A percentile compares a stretch with the other conserved stretches of the same genome.
Evolutionary conservation across 2,797 vertebrate species (phyloP).

Genomic region (Amblyopsis hoosieri): DNA sequence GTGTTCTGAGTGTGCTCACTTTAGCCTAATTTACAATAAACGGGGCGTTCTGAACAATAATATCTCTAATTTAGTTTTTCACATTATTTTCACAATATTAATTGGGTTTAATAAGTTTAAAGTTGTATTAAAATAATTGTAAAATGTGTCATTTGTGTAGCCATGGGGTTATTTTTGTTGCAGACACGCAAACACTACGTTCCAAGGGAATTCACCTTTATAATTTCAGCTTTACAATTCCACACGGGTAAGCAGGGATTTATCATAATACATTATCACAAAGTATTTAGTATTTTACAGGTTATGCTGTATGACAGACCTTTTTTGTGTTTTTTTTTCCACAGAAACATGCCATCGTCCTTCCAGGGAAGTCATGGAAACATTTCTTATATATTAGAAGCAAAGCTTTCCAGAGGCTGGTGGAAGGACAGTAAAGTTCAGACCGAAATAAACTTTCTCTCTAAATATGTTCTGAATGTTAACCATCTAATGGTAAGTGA

Average conservation of each 20-base stretch:
- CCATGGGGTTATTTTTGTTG: constrained; percentile 13
- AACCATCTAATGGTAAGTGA: constrained; percentile 79
- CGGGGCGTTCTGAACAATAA: no score
- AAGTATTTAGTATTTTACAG: neutral
- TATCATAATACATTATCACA: neutral
- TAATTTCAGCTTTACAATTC: constrained; percentile 87
- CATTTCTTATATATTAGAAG: constrained; percentile 87
- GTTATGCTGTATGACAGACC: neutral
- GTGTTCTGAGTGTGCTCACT: no score
- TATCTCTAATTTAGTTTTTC: no score
- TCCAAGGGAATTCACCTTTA: constrained; percentile 84
- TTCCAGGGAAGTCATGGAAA: constrained; percentile 85
- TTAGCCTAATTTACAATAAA: no score
- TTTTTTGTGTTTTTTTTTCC: constrained; percentile 8
- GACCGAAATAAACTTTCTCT: constrained; percentile 85
- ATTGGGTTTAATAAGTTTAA: no score
- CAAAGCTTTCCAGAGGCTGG: constrained; percentile 88
- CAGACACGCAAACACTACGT: constrained; percentile 60
- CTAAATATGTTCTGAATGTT: constrained; percentile 76
- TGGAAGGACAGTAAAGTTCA: constrained; percentile 73
- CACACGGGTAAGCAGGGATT: constrained; percentile 82
- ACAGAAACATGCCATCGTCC: constrained; percentile 90
- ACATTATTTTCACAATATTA: no score
- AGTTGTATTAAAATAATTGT: no score
- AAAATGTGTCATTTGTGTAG: no score